Percentiles rank a stretch among this genome's conserved stretches.
These are phyloP conservation scores for Drosophila monieri DNA, from an alignment of 2,888 invertebrate species.

Conservation along the genomic window DNA sequence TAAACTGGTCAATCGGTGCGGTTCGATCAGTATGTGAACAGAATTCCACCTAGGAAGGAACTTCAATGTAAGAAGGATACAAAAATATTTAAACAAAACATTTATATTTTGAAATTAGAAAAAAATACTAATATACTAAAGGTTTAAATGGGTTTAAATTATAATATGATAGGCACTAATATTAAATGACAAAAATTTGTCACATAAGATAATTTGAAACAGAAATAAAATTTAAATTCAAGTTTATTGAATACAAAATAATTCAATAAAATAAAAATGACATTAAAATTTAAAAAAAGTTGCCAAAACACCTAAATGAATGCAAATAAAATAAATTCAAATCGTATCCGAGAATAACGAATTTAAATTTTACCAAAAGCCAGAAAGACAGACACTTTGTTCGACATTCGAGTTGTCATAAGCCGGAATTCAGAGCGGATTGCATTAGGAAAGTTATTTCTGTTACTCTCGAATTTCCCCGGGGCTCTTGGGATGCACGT, in stretches of 20 bases:
- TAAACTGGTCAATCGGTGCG: constrained; percentile 22
- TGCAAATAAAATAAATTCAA: constrained; percentile 40
- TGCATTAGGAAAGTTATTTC: constrained; percentile 57
- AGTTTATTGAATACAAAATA: background rate
- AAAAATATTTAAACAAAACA: background rate
- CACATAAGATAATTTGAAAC: background rate
- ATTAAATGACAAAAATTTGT: no score
- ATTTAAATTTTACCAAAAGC: constrained; percentile 21
- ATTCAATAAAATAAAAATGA: constrained; percentile 2
- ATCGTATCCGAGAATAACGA: constrained; percentile 16
- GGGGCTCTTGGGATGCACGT: constrained; percentile 47
- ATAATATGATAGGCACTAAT: background rate
- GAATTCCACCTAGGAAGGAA: constrained; percentile 17
- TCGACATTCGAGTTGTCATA: constrained; percentile 35
- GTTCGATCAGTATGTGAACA: constrained; percentile 34
- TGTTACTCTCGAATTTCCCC: constrained; percentile 28
- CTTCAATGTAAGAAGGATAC: constrained; percentile 19
- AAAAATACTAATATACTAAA: no score
- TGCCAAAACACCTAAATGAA: background rate
- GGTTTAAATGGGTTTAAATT: background rate
- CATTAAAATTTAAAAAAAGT: background rate
- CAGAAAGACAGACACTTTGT: constrained; percentile 16
- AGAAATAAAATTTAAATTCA: background rate
- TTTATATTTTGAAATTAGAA: no score
- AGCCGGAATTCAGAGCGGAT: constrained; percentile 51